Base-by-base conservation (phyloP, 1,140 invertebrate species). In the Sinella curviseta region DNA sequence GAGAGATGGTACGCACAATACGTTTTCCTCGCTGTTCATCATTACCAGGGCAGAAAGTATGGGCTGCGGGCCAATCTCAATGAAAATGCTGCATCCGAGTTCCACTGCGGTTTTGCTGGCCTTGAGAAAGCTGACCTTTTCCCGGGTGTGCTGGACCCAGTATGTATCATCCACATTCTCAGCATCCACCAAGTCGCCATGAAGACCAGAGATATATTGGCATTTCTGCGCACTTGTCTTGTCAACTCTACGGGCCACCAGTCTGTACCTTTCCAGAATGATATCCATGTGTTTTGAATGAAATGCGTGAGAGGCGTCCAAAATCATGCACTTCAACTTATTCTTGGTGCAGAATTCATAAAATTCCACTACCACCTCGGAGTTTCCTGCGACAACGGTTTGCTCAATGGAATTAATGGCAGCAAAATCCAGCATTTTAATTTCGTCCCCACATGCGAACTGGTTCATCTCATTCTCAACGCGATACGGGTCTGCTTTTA, bases 1-100 rank as follows among this genome's bases (percentile, higher is more conserved):
- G 8, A 82, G 34, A 3, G 78, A 79, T 0, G 81, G 81, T n/a
- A 75, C 67, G 26, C 55, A 82, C 1, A 54, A 33, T 0, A 57
- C 39, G 1, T 36, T 31, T 30, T 70, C 28, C 8, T 70, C 31
- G 24, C 31, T 70, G n/a, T 70, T 70, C 65, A 70, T 33, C 65
- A 33, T 12, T 14, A 24, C 31, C 65, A 70, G 12, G 1, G 65
- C 30, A 33, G 28, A 70, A 3, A 70, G 65, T 31, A 70, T n/a
- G 30, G 65, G 65, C 24, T 70, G 65, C 3, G 65, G 65, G 4
- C 65, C 65, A 31, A 70, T 33, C 31, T 70, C 65, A n/a, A 70
- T 33, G 31, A 70, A 70, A 17, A 33, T 24, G 4, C 31, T 70
- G 26, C 28, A 70, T 14, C 65, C 65, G 26, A 70, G 26, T n/a